Evolutionary conservation across 1,140 invertebrate species (phyloP).

Genomic region (Eumaeus atala): DNA sequence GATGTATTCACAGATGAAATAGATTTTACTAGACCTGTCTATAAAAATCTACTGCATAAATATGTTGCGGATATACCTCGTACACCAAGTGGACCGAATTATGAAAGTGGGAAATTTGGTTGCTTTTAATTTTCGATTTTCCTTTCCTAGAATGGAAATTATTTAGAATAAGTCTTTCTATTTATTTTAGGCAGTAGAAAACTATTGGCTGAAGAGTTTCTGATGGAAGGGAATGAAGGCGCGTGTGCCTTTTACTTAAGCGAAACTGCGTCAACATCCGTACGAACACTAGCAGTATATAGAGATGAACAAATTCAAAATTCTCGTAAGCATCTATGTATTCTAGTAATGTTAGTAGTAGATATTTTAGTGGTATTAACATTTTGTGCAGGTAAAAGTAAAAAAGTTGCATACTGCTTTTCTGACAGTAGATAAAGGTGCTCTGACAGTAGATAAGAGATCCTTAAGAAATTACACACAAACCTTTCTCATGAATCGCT

Average conservation of each 20-base stretch:
- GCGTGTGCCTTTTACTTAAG: constrained; percentile 59
- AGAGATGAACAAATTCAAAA: constrained; percentile 53
- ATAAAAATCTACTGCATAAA: constrained; percentile 50
- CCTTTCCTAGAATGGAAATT: background rate
- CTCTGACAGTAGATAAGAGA: no score
- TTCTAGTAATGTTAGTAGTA: background rate
- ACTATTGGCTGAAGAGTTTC: constrained; percentile 48
- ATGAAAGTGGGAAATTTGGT: constrained; percentile 55
- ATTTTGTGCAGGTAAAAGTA: no score
- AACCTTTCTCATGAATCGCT: no score
- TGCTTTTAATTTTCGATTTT: background rate
- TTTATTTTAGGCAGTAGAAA: constrained; percentile 52
- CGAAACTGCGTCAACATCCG: constrained; percentile 55
- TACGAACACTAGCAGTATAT: constrained; percentile 56
- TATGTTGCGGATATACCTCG: constrained; percentile 43
- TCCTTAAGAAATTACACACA: no score
- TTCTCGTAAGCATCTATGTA: constrained; percentile 31
- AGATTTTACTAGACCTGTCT: constrained; percentile 46
- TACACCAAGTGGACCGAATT: constrained; percentile 60
- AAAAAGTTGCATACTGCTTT: no score
- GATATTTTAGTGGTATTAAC: background rate
- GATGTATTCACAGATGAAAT: constrained; percentile 63
- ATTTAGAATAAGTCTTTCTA: background rate
- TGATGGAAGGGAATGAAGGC: constrained; percentile 37
- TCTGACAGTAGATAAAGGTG: no score